phyloP scores from a whole-genome alignment of 2,113 vertebrate species.

The Saguinus midas region DNA sequence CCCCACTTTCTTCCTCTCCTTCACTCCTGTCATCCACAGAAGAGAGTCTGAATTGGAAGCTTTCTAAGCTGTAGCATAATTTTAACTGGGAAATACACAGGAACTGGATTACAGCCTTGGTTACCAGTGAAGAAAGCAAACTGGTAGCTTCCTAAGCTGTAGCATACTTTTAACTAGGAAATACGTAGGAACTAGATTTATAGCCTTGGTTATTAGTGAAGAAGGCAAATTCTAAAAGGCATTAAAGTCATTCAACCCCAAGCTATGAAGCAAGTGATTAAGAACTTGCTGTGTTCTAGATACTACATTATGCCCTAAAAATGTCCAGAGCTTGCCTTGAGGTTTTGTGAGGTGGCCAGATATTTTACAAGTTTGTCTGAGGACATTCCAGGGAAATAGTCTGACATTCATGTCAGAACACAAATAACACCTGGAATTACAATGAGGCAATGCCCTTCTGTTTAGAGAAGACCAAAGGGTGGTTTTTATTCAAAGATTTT shows the following conservation, averaged over 20 bases:
- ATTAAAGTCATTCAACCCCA: background rate
- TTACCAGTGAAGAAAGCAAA: background rate
- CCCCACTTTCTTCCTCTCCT: background rate
- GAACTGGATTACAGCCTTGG: too few species aligned
- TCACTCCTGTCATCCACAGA: background rate
- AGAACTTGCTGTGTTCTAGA: background rate
- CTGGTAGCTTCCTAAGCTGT: background rate
- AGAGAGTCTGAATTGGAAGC: background rate
- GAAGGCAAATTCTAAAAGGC: background rate
- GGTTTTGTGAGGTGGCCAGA: background rate
- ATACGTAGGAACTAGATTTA: background rate
- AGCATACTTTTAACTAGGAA: background rate
- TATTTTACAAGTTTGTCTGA: slow-evolving; percentile 13
- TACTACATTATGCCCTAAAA: background rate
- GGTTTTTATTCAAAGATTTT: background rate
- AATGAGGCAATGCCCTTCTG: background rate
- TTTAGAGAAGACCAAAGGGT: background rate
- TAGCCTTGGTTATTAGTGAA: background rate
- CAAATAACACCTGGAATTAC: background rate
- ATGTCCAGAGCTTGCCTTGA: background rate
- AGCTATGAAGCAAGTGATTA: background rate
- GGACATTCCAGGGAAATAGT: background rate
- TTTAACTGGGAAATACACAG: too few species aligned
- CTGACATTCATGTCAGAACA: background rate
- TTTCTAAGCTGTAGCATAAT: too few species aligned